phyloP scores from a whole-genome alignment of 2,888 invertebrate genomes.

The Timema podura region DNA sequence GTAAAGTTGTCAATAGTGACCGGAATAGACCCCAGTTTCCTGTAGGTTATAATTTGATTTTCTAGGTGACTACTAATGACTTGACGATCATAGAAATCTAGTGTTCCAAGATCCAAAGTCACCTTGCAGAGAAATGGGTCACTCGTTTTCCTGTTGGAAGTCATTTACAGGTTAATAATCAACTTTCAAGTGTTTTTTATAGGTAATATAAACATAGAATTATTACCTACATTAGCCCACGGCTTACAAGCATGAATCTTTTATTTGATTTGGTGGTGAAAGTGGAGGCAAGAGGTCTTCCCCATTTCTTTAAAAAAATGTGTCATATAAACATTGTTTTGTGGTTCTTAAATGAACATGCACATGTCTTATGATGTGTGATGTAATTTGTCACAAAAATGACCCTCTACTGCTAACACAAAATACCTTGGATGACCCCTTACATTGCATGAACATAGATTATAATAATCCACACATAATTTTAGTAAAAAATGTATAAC shows the following conservation, averaged over 20 bases:
- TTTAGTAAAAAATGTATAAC: too few relatives aligned
- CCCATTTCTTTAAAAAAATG: too few relatives aligned
- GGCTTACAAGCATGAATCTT: background rate
- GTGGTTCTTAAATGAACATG: too few relatives aligned
- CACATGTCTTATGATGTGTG: too few relatives aligned
- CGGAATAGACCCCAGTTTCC: conserved; percentile 52
- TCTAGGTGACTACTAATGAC: conserved; percentile 51
- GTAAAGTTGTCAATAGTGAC: conserved; percentile 59
- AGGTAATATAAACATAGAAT: background rate
- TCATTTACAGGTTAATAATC: conserved; percentile 5
- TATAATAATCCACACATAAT: too few relatives aligned
- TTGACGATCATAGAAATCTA: conserved; percentile 53
- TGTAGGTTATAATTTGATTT: conserved; percentile 53
- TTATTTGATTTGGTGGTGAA: too few relatives aligned
- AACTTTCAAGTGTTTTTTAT: background rate
- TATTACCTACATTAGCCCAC: background rate
- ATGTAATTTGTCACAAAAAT: too few relatives aligned
- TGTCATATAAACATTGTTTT: too few relatives aligned
- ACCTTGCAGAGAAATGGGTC: conserved; percentile 61
- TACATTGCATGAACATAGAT: too few relatives aligned
- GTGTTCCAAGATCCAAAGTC: conserved; percentile 64
- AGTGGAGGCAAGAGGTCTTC: too few relatives aligned
- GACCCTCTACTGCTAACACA: too few relatives aligned
- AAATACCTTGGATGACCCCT: too few relatives aligned
- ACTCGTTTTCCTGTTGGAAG: conserved; percentile 36